Conservation (phyloP, 2,888 invertebrate genomes). For the Coecobrya sp. region DNA sequence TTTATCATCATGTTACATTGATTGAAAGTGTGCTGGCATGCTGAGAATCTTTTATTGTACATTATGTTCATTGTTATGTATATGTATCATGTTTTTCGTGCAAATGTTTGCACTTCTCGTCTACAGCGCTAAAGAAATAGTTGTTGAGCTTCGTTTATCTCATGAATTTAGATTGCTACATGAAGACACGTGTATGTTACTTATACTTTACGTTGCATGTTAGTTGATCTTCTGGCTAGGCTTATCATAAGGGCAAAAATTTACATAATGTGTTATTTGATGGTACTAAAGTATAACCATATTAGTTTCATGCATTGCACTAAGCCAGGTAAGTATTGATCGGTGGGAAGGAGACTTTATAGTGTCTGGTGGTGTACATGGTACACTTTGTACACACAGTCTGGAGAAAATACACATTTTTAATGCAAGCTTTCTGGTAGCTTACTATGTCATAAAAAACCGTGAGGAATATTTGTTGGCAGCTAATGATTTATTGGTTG, state of each 20-base stretch:
- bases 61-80: conserved; percentile 2
- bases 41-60: conserved; percentile 64
- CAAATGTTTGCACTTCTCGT: background rate
- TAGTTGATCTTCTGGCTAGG: background rate
- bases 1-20: conserved; percentile 1
- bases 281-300: background rate
- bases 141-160: background rate
- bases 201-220: background rate
- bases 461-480: no score
- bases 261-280: background rate
- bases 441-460: no score
- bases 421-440: no score
- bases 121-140: background rate
- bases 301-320: background rate
- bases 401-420: no score
- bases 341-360: background rate
- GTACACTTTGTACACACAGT: background rate
- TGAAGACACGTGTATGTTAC: background rate
- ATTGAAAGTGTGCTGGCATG: conserved; percentile 74
- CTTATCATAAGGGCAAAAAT: background rate
- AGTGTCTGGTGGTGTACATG: no score
- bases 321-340: background rate
- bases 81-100: background rate
- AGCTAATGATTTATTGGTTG: no score
- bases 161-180: conserved; percentile 8